Conservation (phyloP, 2,113 vertebrate genomes). For the Alaudala cheleensis region DNA sequence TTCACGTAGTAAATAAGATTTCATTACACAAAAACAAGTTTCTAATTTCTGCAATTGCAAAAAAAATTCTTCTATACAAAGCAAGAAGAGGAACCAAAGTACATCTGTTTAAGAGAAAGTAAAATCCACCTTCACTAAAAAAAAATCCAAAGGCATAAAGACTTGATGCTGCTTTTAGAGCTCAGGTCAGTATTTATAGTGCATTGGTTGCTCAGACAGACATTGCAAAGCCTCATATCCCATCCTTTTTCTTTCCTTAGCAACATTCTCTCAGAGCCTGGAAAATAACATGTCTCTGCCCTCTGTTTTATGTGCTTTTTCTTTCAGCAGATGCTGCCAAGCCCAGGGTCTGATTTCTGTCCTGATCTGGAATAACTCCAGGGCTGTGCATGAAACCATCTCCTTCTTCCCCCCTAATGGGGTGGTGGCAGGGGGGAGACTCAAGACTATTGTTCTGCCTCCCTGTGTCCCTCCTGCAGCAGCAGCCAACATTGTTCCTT, state of each 20-base stretch:
- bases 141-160: neutral
- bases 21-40: neutral
- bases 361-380: constrained; percentile 12
- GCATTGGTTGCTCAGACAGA: fast-evolving
- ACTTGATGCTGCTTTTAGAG: neutral
- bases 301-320: neutral
- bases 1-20: neutral
- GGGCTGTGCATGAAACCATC: neutral
- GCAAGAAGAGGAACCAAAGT: neutral
- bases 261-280: neutral
- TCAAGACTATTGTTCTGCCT: constrained; percentile 10
- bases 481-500: constrained; percentile 38
- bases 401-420: neutral
- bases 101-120: neutral
- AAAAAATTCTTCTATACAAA: neutral
- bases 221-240: neutral
- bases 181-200: neutral
- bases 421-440: neutral
- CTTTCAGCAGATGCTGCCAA: neutral
- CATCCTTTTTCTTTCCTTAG: neutral
- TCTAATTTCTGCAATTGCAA: neutral
- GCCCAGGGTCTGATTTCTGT: neutral
- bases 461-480: neutral
- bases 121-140: neutral
- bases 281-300: neutral